phyloP scores from a whole-genome alignment of 2,888 invertebrate genomes.

The Rhingia rostrata region DNA sequence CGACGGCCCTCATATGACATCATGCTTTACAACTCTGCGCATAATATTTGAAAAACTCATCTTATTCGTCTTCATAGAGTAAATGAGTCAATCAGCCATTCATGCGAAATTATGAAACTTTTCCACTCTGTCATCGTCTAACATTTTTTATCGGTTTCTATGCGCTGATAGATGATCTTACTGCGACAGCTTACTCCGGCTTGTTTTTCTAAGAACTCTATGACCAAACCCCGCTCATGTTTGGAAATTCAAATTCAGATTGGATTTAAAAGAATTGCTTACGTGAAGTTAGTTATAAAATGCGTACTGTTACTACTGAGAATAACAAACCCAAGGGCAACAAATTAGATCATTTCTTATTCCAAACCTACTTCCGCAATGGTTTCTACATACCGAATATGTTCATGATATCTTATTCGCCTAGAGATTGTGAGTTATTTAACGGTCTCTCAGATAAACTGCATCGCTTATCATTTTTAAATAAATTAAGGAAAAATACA shows the following conservation, averaged over 20 bases:
- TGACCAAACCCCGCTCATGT: not conserved
- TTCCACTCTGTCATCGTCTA: slow-evolving; percentile 2
- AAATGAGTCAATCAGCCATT: slow-evolving; percentile 47
- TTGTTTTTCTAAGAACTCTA: slow-evolving; percentile 29
- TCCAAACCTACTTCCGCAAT: slow-evolving; percentile 27
- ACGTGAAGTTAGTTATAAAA: no score
- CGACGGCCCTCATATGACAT: slow-evolving; percentile 35
- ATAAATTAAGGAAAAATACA: slow-evolving; percentile 1
- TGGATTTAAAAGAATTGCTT: no score
- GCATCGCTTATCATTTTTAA: not conserved
- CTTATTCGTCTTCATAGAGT: slow-evolving; percentile 10
- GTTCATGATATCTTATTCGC: not conserved
- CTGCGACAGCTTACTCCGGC: slow-evolving; percentile 10
- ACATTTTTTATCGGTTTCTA: not conserved
- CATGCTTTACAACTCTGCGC: slow-evolving; percentile 10
- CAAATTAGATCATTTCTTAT: slow-evolving; percentile 34
- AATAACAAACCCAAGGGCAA: slow-evolving; percentile 17
- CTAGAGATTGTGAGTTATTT: not conserved
- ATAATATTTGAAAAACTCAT: slow-evolving; percentile 24
- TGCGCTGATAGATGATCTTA: slow-evolving; percentile 16
- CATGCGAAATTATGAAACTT: slow-evolving; percentile 37
- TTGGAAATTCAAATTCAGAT: slow-evolving; percentile 1
- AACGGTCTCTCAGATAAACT: slow-evolving; percentile 25
- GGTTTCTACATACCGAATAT: not conserved
- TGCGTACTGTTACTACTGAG: no score